phyloP scores from a whole-genome alignment of 1,140 invertebrate genomes.

The Propsilocerus akamusi region DNA sequence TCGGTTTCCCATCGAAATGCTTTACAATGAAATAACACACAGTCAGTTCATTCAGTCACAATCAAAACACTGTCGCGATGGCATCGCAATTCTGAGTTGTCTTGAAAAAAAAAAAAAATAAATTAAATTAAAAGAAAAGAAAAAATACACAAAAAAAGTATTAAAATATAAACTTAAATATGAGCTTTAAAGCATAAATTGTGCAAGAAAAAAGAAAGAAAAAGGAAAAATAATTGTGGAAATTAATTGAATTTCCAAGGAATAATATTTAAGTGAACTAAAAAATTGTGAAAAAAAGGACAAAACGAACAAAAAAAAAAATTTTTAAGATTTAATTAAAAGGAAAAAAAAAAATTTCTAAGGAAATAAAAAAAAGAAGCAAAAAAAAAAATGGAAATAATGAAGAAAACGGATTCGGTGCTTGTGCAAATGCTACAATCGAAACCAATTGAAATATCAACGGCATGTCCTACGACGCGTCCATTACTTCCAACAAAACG shows the following conservation, averaged over 20 bases:
- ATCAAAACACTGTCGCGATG: conserved; percentile 1
- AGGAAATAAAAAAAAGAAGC: not conserved
- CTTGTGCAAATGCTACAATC: not conserved
- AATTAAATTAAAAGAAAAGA: not conserved
- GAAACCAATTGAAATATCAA: not conserved
- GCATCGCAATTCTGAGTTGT: not conserved
- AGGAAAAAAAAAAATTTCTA: not conserved
- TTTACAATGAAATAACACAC: too few species aligned
- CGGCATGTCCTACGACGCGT: not conserved
- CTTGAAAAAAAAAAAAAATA: not conserved
- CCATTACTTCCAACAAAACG: not conserved
- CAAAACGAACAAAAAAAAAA: not conserved
- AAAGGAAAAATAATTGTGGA: too few species aligned
- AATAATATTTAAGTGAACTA: too few species aligned
- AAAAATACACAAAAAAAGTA: not conserved
- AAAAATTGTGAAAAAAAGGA: not conserved
- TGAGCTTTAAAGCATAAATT: not conserved
- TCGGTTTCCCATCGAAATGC: too few species aligned
- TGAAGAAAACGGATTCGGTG: not conserved
- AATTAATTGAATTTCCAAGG: too few species aligned
- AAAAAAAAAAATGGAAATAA: not conserved
- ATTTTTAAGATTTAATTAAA: not conserved
- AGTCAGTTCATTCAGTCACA: not conserved
- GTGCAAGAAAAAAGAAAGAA: too few species aligned
- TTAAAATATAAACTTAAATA: not conserved